These are phyloP conservation scores for Limnephilus lunatus DNA, from an alignment of 2,888 invertebrate genomes.

Conservation along the genomic window DNA sequence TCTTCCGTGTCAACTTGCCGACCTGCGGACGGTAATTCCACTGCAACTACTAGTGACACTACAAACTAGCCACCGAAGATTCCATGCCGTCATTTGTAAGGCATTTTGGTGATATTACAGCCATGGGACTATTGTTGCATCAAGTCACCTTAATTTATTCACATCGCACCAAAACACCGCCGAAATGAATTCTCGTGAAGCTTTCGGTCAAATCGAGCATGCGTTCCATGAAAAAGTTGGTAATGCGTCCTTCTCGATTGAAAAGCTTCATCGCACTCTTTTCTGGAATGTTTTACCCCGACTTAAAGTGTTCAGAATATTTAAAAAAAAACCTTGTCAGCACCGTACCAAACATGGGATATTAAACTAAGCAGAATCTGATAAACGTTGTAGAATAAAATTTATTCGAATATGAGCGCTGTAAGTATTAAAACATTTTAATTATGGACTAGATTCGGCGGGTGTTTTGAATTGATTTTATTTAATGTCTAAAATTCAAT, in stretches of 20 bases:
- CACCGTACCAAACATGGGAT: neutral
- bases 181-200: constrained; percentile 19
- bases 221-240: neutral
- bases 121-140: constrained; percentile 34
- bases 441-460: neutral
- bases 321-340: neutral
- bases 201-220: constrained; percentile 20
- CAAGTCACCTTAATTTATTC: constrained; percentile 38
- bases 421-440: neutral
- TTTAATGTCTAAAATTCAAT: neutral
- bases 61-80: neutral
- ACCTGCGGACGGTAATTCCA: constrained; percentile 82
- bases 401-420: neutral
- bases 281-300: neutral
- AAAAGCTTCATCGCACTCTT: neutral
- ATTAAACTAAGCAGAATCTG: neutral
- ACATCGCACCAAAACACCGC: constrained; percentile 14
- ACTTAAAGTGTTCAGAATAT: neutral
- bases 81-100: neutral
- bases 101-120: constrained; percentile 17
- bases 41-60: neutral
- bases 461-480: neutral
- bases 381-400: neutral
- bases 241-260: neutral
- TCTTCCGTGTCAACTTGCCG: constrained; percentile 93